Base-by-base conservation (phyloP, 2,797 vertebrate species). In the Ctenosaura bakeri region DNA sequence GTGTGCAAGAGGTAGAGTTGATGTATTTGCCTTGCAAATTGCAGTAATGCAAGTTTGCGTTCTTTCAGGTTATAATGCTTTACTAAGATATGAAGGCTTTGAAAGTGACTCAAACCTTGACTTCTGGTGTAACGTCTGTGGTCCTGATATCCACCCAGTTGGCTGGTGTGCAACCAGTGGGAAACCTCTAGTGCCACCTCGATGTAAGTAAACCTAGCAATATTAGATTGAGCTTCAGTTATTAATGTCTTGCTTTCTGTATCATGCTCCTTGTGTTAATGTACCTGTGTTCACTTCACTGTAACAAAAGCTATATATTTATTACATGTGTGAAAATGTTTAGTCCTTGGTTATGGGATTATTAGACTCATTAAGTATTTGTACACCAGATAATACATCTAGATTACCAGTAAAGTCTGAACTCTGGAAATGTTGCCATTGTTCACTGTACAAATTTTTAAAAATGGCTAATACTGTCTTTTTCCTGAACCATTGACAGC, bases 101-200 rank as follows among this genome's bases (percentile, higher is more conserved):
- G 99, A 99, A 97, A 98, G 97, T 35, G 99, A 99, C 96, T 97
- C 96, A 95, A 98, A 98, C 97, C 98, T 98, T 95, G 99, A 99
- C 96, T 99, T 99, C 96, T 99, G 99, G 99, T 98, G 98, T 96
- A 99, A 99, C 90, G 94, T 99, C 94, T 99, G 99, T 94, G 97
- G 98, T 90, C 98, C 98, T 86, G 99, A 99, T 93, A 97, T 99
- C 91, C 99, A 99, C 95, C 99, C 98, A 22, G 99, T 99, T 94
- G 99, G 99, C 90, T 99, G 99, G 99, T 99, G 99, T 85, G 99
- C 99, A 93, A 98, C 98, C 74, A 99, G 98, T 82, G 98, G 98
- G 92, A 99, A 99, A 96, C 99, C 98, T 82, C 98, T 99, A 38
- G 98, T 99, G 94, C 99, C 99, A 96, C 99, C 99, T 88, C 98